Conservation (phyloP, 1,140 invertebrate species). For the Plodia interpunctella region DNA sequence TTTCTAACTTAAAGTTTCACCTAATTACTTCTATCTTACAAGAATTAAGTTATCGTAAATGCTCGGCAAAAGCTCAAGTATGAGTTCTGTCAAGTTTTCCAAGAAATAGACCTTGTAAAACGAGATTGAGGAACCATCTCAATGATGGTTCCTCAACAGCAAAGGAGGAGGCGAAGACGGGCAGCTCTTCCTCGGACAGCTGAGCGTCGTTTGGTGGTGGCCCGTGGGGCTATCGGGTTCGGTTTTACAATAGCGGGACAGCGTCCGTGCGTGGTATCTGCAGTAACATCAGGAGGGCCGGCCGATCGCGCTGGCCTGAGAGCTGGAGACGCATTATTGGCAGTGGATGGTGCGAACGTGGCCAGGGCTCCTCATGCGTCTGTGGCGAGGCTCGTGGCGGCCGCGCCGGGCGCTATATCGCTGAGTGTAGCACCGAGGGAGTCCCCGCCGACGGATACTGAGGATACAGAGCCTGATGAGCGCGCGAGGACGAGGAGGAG, state of each 20-base stretch:
- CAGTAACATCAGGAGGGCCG: slow-evolving; percentile 56
- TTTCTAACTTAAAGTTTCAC: slow-evolving; percentile 35
- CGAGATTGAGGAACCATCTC: too few species aligned
- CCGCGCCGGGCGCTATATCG: slow-evolving; percentile 84
- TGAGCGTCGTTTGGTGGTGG: slow-evolving; percentile 90
- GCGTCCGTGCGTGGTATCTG: slow-evolving; percentile 64
- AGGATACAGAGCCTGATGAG: slow-evolving; percentile 66
- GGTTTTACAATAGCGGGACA: slow-evolving; percentile 69
- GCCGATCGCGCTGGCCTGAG: slow-evolving; percentile 86
- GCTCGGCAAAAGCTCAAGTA: neutral
- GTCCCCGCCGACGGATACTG: slow-evolving; percentile 59
- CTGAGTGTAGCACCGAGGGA: slow-evolving; percentile 60
- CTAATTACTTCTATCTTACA: neutral
- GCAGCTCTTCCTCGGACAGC: slow-evolving; percentile 81
- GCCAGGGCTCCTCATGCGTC: slow-evolving; percentile 94
- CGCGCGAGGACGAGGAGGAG: slow-evolving; percentile 49
- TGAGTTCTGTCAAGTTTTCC: neutral
- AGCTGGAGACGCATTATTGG: slow-evolving; percentile 93
- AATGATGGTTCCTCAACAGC: slow-evolving; percentile 79
- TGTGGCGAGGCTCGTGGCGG: slow-evolving; percentile 93
- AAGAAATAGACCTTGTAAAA: slow-evolving; percentile 6
- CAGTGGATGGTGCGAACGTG: slow-evolving; percentile 93
- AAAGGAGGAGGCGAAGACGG: slow-evolving; percentile 87
- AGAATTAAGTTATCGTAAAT: neutral
- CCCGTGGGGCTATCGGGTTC: slow-evolving; percentile 85